Evolutionary conservation across 2,113 vertebrate genomes (phyloP).

Genomic region (Tricholaema leucomelas): DNA sequence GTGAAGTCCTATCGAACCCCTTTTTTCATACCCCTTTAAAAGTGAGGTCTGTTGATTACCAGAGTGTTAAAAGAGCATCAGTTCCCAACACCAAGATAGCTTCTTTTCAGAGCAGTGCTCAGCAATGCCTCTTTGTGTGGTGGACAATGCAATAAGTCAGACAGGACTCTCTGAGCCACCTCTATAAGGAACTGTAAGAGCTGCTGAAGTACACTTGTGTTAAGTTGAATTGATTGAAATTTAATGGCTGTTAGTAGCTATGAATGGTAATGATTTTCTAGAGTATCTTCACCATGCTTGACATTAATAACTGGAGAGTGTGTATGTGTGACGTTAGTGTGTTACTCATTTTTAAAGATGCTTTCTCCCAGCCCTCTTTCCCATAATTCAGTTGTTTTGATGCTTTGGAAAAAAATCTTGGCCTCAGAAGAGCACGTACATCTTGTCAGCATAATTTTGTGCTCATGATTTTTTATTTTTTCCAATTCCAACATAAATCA

Average conservation of each 20-base stretch:
- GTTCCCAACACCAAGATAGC: conserved; percentile 39
- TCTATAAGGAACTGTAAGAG: conserved; percentile 75
- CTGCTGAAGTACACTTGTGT: conserved; percentile 87
- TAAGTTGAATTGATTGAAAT: conserved; percentile 90
- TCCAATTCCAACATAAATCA: conserved; percentile 80
- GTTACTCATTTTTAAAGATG: conserved; percentile 70
- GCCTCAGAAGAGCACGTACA: conserved; percentile 53
- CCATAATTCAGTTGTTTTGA: conserved; percentile 78
- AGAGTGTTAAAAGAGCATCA: conserved; percentile 72
- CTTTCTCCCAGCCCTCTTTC: conserved; percentile 53
- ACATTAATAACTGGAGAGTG: conserved; percentile 80
- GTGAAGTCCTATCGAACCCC: not conserved
- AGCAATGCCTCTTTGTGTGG: conserved; percentile 73
- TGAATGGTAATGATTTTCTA: conserved; percentile 87
- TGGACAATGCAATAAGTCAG: conserved; percentile 83
- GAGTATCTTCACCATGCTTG: conserved; percentile 78
- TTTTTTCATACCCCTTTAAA: conserved; percentile 1
- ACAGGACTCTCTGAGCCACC: conserved; percentile 76
- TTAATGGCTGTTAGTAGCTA: conserved; percentile 87
- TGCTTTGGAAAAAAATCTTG: conserved; percentile 45
- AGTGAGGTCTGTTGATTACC: conserved; percentile 49
- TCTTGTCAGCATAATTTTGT: conserved; percentile 80
- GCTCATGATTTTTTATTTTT: conserved; percentile 75
- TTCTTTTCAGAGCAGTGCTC: conserved; percentile 67
- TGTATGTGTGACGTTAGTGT: conserved; percentile 46